These are phyloP conservation scores for Gadus macrocephalus DNA, from an alignment of 2,113 vertebrate species.

Conservation along the genomic window DNA sequence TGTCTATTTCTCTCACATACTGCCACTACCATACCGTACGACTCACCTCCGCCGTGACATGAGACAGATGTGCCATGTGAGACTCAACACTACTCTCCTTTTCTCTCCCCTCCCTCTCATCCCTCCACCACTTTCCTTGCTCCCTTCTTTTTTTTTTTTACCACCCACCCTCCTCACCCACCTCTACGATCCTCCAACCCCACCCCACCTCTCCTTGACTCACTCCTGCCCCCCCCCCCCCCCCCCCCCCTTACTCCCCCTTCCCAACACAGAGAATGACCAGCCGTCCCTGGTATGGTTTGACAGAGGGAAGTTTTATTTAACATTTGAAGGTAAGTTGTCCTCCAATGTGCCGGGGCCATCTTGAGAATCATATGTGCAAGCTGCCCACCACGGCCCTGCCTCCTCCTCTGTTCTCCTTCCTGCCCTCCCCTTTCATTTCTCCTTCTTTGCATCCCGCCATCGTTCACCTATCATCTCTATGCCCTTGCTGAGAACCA, in stretches of 20 bases:
- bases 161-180: conserved; percentile 75
- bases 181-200: conserved; percentile 71
- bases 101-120: conserved; percentile 73
- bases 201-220: conserved; percentile 66
- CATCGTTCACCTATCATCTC: conserved; percentile 27
- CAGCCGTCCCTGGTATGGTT: conserved; percentile 99
- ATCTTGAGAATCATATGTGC: conserved; percentile 62
- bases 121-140: conserved; percentile 48
- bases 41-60: conserved; percentile 74
- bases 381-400: conserved; percentile 50
- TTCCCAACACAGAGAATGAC: conserved; percentile 98
- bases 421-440: conserved; percentile 9
- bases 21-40: conserved; percentile 15
- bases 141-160: conserved; percentile 32
- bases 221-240: conserved; percentile 68
- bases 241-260: conserved; percentile 73
- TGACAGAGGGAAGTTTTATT: conserved; percentile 99
- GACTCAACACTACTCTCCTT: conserved; percentile 96
- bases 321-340: conserved; percentile 99
- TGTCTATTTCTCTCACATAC: conserved; percentile 36
- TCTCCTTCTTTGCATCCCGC: conserved; percentile 19
- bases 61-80: conserved; percentile 84
- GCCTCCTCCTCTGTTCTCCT: conserved; percentile 41
- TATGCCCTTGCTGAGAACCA: conserved; percentile 39
- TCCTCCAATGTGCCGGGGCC: conserved; percentile 70